Evolutionary conservation across 2,113 vertebrate species (phyloP).

Genomic region (Caranx melampygus): DNA sequence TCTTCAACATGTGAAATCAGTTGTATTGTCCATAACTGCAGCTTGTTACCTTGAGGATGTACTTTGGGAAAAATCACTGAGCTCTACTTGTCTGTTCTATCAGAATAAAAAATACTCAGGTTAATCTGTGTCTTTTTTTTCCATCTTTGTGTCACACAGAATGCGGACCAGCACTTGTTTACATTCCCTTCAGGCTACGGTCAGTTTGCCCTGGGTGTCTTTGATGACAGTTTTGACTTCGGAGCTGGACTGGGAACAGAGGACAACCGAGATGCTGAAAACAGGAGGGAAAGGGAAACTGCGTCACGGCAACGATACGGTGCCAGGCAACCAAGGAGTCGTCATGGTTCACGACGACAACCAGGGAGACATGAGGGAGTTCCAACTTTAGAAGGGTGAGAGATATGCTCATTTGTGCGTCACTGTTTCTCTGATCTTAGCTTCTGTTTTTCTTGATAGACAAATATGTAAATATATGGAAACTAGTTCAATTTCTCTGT

Average conservation of each 20-base stretch:
- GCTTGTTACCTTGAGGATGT: neutral
- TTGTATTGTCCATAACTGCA: constrained; percentile 13
- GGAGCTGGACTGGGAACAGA: constrained; percentile 84
- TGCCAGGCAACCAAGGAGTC: constrained; percentile 90
- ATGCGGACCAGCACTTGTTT: constrained; percentile 88
- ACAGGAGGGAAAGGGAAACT: constrained; percentile 89
- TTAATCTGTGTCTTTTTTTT: constrained; percentile 1
- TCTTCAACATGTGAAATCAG: neutral
- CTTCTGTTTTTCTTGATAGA: neutral
- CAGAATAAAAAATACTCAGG: neutral
- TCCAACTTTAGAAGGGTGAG: constrained; percentile 94
- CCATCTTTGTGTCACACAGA: constrained; percentile 75
- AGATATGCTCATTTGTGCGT: neutral
- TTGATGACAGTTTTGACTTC: constrained; percentile 92
- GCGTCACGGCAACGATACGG: constrained; percentile 92
- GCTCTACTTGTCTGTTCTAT: neutral
- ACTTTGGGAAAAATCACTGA: neutral
- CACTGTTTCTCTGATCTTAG: neutral
- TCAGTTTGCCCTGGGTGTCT: constrained; percentile 93
- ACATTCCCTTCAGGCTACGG: constrained; percentile 92
- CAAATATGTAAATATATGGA: neutral
- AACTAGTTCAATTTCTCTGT: neutral
- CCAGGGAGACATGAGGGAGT: constrained; percentile 92
- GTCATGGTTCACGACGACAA: constrained; percentile 88
- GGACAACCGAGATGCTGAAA: constrained; percentile 90